These are phyloP conservation scores for Atractosteus spatula DNA, from an alignment of 2,113 vertebrate genomes.

Conservation along the genomic window DNA sequence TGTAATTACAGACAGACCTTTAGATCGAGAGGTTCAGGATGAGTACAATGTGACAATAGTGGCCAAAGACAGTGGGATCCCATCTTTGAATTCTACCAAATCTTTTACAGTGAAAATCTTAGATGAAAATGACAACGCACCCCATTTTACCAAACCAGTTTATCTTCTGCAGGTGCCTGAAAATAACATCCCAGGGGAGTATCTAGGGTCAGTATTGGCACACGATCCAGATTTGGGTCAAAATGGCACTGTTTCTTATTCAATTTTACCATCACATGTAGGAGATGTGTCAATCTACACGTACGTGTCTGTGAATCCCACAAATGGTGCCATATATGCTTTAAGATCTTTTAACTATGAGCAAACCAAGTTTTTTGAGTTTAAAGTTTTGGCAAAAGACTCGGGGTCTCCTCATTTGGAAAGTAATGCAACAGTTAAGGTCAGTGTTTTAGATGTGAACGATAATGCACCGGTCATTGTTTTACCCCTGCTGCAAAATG, in stretches of 20 bases:
- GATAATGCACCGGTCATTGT: slow-evolving; percentile 96
- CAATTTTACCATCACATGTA: slow-evolving; percentile 89
- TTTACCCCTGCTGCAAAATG: slow-evolving; percentile 86
- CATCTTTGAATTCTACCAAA: slow-evolving; percentile 91
- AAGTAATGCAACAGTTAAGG: slow-evolving; percentile 89
- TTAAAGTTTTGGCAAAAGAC: slow-evolving; percentile 92
- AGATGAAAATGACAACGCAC: slow-evolving; percentile 95
- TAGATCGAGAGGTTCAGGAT: slow-evolving; percentile 89
- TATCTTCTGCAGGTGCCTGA: slow-evolving; percentile 96
- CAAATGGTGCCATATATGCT: slow-evolving; percentile 95
- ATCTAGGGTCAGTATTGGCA: slow-evolving; percentile 90
- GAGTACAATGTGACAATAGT: slow-evolving; percentile 97
- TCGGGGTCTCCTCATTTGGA: slow-evolving; percentile 90
- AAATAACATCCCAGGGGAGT: slow-evolving; percentile 97
- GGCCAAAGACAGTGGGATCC: slow-evolving; percentile 89
- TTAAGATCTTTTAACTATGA: slow-evolving; percentile 96
- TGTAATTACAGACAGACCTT: slow-evolving; percentile 87
- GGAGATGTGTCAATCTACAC: slow-evolving; percentile 96
- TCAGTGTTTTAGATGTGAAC: slow-evolving; percentile 92
- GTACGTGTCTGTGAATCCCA: slow-evolving; percentile 94
- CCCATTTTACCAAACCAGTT: slow-evolving; percentile 88
- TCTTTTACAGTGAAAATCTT: slow-evolving; percentile 92
- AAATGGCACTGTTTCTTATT: slow-evolving; percentile 94
- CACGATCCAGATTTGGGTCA: slow-evolving; percentile 93
- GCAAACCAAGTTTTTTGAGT: slow-evolving; percentile 96